Base-by-base conservation (phyloP, 2,888 invertebrate species). In the Palloptera scutellata region DNA sequence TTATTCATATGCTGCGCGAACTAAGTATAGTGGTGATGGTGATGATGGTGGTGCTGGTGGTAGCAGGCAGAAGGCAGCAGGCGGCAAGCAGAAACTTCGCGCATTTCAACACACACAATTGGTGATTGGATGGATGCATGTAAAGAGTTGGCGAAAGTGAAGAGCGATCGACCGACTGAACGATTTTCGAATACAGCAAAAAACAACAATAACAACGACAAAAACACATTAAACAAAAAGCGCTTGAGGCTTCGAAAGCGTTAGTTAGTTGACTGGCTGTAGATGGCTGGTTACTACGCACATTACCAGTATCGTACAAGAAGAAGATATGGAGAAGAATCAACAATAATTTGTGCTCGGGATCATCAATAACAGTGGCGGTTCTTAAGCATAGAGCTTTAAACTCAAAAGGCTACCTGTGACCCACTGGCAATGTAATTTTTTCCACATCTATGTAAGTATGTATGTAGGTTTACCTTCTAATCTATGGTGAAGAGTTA, bases 61-160 rank as follows among this genome's bases (percentile, higher is more conserved):
- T 3, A 48, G 8, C 48, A 15, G 8, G 30, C 30, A 30, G n/a
- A n/a, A n/a, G 48, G 48, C 12, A 48, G 8, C 48, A 15, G 8
- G 30, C 30, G n/a, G n/a, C n/a, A n/a, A 30, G 30, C 30, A 30
- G 30, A 30, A 30, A 30, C 30, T 30, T 30, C 30, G 30, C 30
- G 30, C 55, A 30, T 30, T n/a, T 8, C 1, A 12, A 48, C n/a
- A 13, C n/a, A 20, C 9, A 30, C 55, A 20, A 55, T 55, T 11
- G 10, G 19, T 5, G 19, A 19, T 13, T 10, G 45, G n/a, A 1
- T 17, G 19, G 45, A 43, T 5, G 42, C n/a, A 8, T 17, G 17
- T 43, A 13, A 13, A 58, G 58, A 41, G 41, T 79, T 80, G 79
- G 79, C 79, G 79, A 79, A 79, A 79, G 79, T 79, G 79, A 79